phyloP scores from a whole-genome alignment of 1,140 invertebrate species.

The Philotrypesis tridentata region DNA sequence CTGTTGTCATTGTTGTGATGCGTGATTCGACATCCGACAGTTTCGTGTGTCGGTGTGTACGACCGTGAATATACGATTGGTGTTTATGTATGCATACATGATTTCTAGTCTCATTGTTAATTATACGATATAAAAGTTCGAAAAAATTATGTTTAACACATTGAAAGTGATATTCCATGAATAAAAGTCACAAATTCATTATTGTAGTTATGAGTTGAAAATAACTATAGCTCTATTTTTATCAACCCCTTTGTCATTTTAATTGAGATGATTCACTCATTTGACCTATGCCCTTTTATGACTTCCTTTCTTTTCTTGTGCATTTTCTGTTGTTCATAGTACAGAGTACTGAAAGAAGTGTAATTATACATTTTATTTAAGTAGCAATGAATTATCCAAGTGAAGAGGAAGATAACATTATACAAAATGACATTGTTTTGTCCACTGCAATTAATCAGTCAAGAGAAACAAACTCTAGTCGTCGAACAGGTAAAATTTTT shows the following conservation, averaged over 20 bases:
- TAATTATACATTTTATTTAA: background rate
- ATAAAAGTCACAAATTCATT: too few relatives aligned
- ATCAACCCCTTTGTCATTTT: background rate
- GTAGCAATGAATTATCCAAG: slow-evolving; percentile 42
- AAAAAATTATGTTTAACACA: too few relatives aligned
- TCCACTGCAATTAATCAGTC: slow-evolving; percentile 52
- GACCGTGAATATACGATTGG: too few relatives aligned
- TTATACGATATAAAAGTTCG: too few relatives aligned
- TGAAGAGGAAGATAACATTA: slow-evolving; percentile 50
- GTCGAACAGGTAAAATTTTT: slow-evolving; percentile 52
- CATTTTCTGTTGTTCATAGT: background rate
- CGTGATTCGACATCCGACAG: too few relatives aligned
- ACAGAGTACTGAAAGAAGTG: background rate
- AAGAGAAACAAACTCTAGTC: slow-evolving; percentile 6
- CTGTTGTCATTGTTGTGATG: background rate
- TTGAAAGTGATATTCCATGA: background rate
- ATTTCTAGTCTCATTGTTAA: too few relatives aligned
- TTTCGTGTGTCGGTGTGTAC: too few relatives aligned
- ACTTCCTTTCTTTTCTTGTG: background rate
- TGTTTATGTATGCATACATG: too few relatives aligned
- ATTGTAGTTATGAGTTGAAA: too few relatives aligned
- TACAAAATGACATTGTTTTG: slow-evolving; percentile 54
- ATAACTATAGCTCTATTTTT: too few relatives aligned
- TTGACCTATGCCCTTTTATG: background rate
- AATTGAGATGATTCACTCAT: background rate